Evolutionary conservation across 2,113 vertebrate genomes (phyloP).

Genomic region (Melierax canorus): DNA sequence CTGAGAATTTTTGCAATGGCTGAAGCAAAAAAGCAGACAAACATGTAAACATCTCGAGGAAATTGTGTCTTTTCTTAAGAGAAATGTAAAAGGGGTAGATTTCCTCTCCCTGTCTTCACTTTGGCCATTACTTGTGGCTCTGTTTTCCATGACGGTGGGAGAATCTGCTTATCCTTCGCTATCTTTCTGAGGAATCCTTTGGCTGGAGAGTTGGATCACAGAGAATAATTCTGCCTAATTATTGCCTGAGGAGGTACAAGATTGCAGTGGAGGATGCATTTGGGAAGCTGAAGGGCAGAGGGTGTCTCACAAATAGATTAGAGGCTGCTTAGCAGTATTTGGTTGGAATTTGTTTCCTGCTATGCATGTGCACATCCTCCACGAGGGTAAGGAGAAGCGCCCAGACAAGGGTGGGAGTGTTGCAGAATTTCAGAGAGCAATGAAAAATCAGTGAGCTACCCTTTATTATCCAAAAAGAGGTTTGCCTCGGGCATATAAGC

Average conservation of each 20-base stretch:
- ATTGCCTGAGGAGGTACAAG: not conserved
- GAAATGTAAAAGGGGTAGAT: not conserved
- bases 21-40: not conserved
- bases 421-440: not conserved
- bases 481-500: not conserved
- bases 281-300: not conserved
- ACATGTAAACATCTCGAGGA: not conserved
- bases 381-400: fast-evolving
- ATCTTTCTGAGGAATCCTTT: not conserved
- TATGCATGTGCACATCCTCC: not conserved
- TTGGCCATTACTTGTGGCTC: not conserved
- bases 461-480: not conserved
- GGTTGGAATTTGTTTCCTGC: not conserved
- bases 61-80: not conserved
- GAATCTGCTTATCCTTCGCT: not conserved
- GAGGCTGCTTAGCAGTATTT: not conserved
- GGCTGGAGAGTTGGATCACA: not conserved
- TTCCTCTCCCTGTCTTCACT: not conserved
- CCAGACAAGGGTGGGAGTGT: not conserved
- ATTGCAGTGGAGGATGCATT: not conserved
- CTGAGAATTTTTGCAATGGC: not conserved
- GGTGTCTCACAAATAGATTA: not conserved
- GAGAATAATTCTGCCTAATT: not conserved
- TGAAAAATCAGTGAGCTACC: not conserved
- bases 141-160: not conserved